Evolutionary conservation across 2,797 vertebrate genomes (phyloP).

Genomic region (Anguilla marmorata): DNA sequence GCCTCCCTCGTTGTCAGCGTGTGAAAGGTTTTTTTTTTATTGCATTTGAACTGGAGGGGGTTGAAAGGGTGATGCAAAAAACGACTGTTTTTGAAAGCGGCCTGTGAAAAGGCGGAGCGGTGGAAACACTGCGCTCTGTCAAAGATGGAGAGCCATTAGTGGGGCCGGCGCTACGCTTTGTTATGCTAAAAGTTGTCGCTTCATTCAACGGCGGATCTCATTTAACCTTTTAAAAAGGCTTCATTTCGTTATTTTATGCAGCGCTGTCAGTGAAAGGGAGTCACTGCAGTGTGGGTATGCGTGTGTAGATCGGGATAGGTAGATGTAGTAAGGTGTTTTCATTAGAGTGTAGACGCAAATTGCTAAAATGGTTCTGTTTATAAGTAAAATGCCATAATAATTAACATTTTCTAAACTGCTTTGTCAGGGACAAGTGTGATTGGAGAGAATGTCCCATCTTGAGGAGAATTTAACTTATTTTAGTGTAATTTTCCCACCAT

Average conservation of each 20-base stretch:
- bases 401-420: too few relatives aligned
- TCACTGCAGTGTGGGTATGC: not conserved
- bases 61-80: conserved; percentile 52
- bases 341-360: too few relatives aligned
- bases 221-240: conserved; percentile 68
- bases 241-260: conserved; percentile 72
- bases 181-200: conserved; percentile 71
- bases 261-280: conserved; percentile 39
- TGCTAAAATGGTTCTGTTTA: too few relatives aligned
- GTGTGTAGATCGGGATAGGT: not conserved
- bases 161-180: conserved; percentile 68
- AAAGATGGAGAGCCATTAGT: conserved; percentile 76
- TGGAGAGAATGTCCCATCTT: too few relatives aligned
- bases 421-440: too few relatives aligned
- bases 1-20: conserved; percentile 74
- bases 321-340: too few relatives aligned
- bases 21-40: conserved; percentile 72
- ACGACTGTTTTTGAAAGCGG: conserved; percentile 53
- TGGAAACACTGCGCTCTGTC: conserved; percentile 73
- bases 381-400: too few relatives aligned
- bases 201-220: conserved; percentile 71
- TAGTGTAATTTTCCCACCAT: too few relatives aligned
- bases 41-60: conserved; percentile 70
- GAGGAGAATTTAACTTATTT: too few relatives aligned
- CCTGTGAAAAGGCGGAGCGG: conserved; percentile 68